Conservation (phyloP, 2,797 vertebrate species). For the Acanthiza pusilla region DNA sequence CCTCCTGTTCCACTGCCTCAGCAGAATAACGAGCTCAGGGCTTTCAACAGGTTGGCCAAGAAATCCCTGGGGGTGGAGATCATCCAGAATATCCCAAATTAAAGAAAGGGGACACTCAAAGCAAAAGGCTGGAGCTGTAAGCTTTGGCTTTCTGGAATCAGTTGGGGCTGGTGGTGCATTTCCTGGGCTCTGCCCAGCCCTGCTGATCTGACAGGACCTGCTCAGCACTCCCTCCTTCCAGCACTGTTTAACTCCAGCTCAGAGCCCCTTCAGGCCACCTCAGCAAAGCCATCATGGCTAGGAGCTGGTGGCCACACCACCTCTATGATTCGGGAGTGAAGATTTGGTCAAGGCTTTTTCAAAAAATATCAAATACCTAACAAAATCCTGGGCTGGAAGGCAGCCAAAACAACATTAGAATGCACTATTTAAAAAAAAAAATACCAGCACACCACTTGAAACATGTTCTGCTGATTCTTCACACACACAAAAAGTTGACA, state of each 20-base stretch:
- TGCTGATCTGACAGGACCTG: neutral
- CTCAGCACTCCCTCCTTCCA: neutral
- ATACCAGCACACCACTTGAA: neutral
- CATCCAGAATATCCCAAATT: neutral
- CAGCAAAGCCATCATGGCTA: neutral
- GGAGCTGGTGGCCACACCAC: neutral
- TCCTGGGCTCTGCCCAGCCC: neutral
- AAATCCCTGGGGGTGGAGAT: neutral
- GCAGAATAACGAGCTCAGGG: neutral
- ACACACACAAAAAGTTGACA: neutral
- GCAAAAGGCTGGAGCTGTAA: neutral
- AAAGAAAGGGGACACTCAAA: neutral
- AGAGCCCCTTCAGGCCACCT: slow-evolving; percentile 4
- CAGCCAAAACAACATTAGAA: neutral
- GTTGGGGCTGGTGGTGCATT: neutral
- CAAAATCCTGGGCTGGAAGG: neutral
- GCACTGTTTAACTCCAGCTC: neutral
- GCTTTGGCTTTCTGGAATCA: neutral
- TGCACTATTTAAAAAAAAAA: neutral
- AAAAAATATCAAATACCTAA: neutral
- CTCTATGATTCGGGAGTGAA: neutral
- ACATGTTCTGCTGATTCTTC: neutral
- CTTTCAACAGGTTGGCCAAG: neutral
- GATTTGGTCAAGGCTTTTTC: neutral
- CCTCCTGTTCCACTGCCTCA: neutral